Conservation (phyloP, 2,797 vertebrate genomes). For the Melanogrammus aeglefinus region DNA sequence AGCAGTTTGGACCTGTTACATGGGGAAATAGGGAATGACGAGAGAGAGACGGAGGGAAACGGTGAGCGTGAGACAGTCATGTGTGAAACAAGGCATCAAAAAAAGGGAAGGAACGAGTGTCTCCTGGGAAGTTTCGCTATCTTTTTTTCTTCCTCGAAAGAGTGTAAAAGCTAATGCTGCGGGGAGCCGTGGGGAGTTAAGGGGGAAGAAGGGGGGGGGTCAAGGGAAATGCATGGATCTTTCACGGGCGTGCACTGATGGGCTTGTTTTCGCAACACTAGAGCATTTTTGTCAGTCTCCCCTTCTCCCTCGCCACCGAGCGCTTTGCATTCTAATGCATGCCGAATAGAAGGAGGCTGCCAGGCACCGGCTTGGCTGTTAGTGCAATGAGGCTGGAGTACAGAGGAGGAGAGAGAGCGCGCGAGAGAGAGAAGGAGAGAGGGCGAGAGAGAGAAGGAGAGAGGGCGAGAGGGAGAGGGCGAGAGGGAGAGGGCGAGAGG, state of each 20-base stretch:
- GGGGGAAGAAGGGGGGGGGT: conserved; percentile 61
- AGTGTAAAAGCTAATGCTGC: neutral
- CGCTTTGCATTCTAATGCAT: conserved; percentile 76
- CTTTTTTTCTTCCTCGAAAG: neutral
- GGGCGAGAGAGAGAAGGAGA: conserved; percentile 42
- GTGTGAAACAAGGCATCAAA: neutral
- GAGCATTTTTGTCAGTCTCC: conserved; percentile 78
- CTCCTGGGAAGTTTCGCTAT: conserved; percentile 60
- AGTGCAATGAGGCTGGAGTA: conserved; percentile 61
- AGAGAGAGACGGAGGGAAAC: conserved; percentile 46
- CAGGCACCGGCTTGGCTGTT: conserved; percentile 69
- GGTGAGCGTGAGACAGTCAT: conserved; percentile 24
- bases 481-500: conserved; percentile 54
- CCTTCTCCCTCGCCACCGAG: conserved; percentile 70
- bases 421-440: conserved; percentile 41
- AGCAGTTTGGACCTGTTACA: conserved; percentile 96
- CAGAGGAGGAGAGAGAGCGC: conserved; percentile 47
- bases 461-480: conserved; percentile 47
- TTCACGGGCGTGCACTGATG: conserved; percentile 75
- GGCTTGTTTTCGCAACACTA: conserved; percentile 80
- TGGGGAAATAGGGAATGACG: conserved; percentile 3
- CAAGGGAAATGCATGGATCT: conserved; percentile 73
- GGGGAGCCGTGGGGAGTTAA: conserved; percentile 18
- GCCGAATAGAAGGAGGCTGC: conserved; percentile 63
- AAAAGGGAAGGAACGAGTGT: conserved; percentile 17